Percentiles rank a stretch among this genome's conserved stretches.
These are phyloP conservation scores for Eupithecia centaureata DNA, from an alignment of 2,888 invertebrate genomes.

Conservation along the genomic window DNA sequence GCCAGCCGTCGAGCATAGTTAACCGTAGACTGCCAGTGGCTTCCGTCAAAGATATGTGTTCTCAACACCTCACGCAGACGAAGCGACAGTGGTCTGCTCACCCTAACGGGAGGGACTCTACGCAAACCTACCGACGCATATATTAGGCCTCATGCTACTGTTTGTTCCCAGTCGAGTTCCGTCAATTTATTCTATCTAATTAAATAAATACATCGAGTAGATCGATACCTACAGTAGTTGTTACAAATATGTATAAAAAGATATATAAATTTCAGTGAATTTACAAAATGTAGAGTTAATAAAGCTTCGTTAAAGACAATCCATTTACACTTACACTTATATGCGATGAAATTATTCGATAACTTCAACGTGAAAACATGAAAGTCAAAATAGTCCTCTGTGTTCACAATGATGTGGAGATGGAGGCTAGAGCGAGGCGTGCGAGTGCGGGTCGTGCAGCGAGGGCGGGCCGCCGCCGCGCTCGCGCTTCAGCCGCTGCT, in stretches of 20 bases:
- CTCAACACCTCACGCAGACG: slow-evolving; percentile 53
- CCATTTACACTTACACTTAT: slow-evolving; percentile 68
- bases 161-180: slow-evolving; percentile 80
- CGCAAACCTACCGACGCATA: slow-evolving; percentile 55
- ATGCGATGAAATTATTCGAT: slow-evolving; percentile 81
- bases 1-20: slow-evolving; percentile 46
- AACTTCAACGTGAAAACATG: slow-evolving; percentile 78
- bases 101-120: slow-evolving; percentile 12
- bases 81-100: slow-evolving; percentile 39
- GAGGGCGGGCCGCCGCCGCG: slow-evolving; percentile 82
- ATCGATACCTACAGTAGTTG: slow-evolving; percentile 69
- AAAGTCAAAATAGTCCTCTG: slow-evolving; percentile 66
- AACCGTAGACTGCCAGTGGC: slow-evolving; percentile 53
- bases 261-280: slow-evolving; percentile 81
- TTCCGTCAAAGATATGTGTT: slow-evolving; percentile 69
- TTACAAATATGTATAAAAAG: slow-evolving; percentile 84
- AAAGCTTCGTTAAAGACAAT: slow-evolving; percentile 83
- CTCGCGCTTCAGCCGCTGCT: slow-evolving; percentile 96
- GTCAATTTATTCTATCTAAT: slow-evolving; percentile 79
- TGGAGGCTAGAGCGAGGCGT: slow-evolving; percentile 77
- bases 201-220: slow-evolving; percentile 79
- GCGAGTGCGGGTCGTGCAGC: slow-evolving; percentile 79
- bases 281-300: slow-evolving; percentile 83
- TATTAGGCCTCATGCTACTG: slow-evolving; percentile 75
- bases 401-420: slow-evolving; percentile 38